A percentile compares a stretch with the other conserved stretches of the same genome.
Conservation (phyloP, 1,140 invertebrate genomes). For the Hyles euphorbiae region DNA sequence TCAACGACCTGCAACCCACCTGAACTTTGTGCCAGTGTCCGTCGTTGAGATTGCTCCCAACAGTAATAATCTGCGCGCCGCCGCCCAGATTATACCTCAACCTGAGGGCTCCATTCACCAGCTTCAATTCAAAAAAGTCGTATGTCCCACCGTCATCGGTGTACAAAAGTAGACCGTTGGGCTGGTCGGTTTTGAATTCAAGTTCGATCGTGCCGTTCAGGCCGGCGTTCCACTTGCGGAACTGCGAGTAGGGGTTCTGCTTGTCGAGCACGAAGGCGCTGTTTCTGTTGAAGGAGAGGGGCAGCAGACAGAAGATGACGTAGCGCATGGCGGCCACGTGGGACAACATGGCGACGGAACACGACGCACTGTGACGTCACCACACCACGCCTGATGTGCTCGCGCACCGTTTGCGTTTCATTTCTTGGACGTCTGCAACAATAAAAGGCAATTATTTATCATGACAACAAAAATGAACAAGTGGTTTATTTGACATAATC, state of each 20-base stretch:
- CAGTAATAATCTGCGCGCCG: slow-evolving; percentile 90
- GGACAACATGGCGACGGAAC: slow-evolving; percentile 31
- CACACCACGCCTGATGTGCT: slow-evolving; percentile 40
- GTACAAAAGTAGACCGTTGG: slow-evolving; percentile 92
- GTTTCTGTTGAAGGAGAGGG: slow-evolving; percentile 54
- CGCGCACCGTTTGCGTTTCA: slow-evolving; percentile 61
- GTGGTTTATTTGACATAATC: slow-evolving; percentile 1
- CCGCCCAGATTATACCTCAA: slow-evolving; percentile 91
- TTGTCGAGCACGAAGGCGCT: slow-evolving; percentile 87
- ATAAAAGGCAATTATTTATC: slow-evolving; percentile 14
- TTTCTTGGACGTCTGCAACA: slow-evolving; percentile 61
- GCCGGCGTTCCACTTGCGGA: slow-evolving; percentile 91
- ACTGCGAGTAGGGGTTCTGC: slow-evolving; percentile 91
- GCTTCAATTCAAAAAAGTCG: slow-evolving; percentile 96
- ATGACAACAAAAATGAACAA: background rate
- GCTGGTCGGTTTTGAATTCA: slow-evolving; percentile 94
- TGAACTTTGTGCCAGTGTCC: slow-evolving; percentile 94
- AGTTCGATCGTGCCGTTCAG: slow-evolving; percentile 92
- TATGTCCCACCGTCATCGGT: slow-evolving; percentile 95
- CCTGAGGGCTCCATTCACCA: slow-evolving; percentile 92
- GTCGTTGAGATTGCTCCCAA: slow-evolving; percentile 90
- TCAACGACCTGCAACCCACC: slow-evolving; percentile 37
- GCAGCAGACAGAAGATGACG: slow-evolving; percentile 60
- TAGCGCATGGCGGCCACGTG: slow-evolving; percentile 58
- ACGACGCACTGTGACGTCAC: slow-evolving; percentile 37